Base-by-base conservation (phyloP, 1,140 invertebrate species). In the Heliconius melpomene region DNA sequence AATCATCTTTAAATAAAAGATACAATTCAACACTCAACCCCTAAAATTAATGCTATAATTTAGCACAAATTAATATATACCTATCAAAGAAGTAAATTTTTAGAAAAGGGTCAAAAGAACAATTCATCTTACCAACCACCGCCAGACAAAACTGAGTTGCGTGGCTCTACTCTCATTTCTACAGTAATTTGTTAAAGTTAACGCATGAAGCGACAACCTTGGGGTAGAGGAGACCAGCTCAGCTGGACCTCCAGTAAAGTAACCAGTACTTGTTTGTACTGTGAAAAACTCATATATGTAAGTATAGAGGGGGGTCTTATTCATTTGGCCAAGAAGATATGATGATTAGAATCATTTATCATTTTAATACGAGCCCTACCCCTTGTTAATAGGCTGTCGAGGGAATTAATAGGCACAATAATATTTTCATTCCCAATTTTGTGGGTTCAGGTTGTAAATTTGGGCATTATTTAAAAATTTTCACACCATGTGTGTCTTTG, bases 261-360 rank as follows among this genome's bases (percentile, higher is more conserved):
- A 29, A 13, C 60, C 3, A 26, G 7, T 29, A 26, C 13, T 66
- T 29, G n/a, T 26, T 66, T 26, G 9, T 5, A 26, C 3, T 66
- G 3, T 26, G 60, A 66, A 66, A 66, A 26, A 2, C 13, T 66
- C 11, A 66, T 50, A 71, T 26, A 32, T 23, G 66, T 52, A 60
- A 71, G 78, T 78, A 72, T 80, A 76, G 72, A 78, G 73, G 72
- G 18, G 84, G 89, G 32, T 85, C 88, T 79, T 71, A 29, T 54
- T 77, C 83, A 1, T 79, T 7, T 89, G 85, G 91, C 81, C 80
- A 78, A 75, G 81, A 83, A 87, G 85, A 84, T 90, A 91, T 86
- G 86, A 91, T 92, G 89, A 92, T 92, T 91, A 88, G 86, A 86
- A 87, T 85, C 88, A 92, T 92, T 91, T 91, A 91, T 92, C 90